Percentiles rank a stretch among this genome's conserved stretches.
phyloP scores from a whole-genome alignment of 2,888 invertebrate species.

The Camponotus fellah region DNA sequence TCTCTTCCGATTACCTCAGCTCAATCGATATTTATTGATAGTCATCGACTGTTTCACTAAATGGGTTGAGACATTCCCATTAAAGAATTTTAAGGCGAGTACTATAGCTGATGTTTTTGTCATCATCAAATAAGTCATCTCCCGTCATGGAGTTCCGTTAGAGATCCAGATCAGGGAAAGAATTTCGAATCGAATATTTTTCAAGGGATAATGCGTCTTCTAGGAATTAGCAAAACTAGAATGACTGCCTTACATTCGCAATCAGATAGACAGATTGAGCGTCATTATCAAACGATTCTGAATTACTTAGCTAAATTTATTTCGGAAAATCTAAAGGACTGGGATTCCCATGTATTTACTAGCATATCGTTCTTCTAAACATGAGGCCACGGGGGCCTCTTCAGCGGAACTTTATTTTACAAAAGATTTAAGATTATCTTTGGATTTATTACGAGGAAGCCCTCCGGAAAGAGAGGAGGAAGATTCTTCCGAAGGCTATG shows the following conservation, averaged over 20 bases:
- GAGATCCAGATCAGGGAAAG: background rate
- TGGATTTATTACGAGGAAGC: conserved; percentile 4
- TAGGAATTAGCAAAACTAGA: background rate
- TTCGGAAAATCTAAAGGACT: background rate
- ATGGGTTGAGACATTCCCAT: background rate
- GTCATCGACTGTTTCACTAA: background rate
- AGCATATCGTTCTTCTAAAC: conserved; percentile 53
- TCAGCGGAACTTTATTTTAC: background rate
- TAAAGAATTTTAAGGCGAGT: background rate
- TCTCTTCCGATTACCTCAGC: background rate
- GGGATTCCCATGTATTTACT: conserved; percentile 57
- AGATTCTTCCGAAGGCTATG: too few relatives aligned
- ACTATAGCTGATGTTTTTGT: too few relatives aligned
- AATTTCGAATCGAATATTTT: background rate
- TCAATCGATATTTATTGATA: background rate
- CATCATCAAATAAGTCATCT: too few relatives aligned
- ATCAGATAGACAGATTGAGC: background rate
- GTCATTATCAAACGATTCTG: background rate
- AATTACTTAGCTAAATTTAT: background rate
- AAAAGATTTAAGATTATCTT: background rate
- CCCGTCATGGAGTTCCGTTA: background rate
- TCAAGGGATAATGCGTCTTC: background rate
- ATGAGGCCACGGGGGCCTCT: conserved; percentile 19
- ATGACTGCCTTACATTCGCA: background rate
- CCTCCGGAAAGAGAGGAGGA: background rate